These are phyloP conservation scores for Acleris laterana DNA, from an alignment of 2,888 invertebrate species.

Conservation along the genomic window DNA sequence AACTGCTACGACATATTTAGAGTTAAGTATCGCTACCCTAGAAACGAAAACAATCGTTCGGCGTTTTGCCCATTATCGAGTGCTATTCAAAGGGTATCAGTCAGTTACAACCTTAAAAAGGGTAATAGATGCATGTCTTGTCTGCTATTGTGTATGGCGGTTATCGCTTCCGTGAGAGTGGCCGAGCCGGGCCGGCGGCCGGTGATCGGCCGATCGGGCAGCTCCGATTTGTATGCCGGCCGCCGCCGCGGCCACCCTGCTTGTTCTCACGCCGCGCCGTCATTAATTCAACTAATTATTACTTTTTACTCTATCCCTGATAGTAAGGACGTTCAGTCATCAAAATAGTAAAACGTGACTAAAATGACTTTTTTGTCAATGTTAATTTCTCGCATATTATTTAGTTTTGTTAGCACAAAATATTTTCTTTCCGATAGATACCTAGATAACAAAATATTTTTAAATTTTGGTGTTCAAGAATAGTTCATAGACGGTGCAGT, in stretches of 20 bases:
- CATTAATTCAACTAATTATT: constrained; percentile 75
- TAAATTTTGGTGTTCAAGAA: too few species aligned
- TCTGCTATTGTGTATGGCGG: constrained; percentile 76
- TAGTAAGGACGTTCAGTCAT: constrained; percentile 51
- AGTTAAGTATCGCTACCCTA: background rate
- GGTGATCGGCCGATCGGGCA: constrained; percentile 38
- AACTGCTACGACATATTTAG: background rate
- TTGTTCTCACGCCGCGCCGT: constrained; percentile 78
- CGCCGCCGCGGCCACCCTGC: constrained; percentile 66
- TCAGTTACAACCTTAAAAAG: constrained; percentile 67
- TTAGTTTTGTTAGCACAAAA: too few species aligned
- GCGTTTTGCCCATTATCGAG: constrained; percentile 57
- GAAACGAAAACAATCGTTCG: constrained; percentile 40
- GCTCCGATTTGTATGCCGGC: constrained; percentile 53
- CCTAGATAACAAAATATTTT: too few species aligned
- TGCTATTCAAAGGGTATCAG: constrained; percentile 64
- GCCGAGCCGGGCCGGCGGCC: constrained; percentile 45
- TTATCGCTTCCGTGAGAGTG: constrained; percentile 82
- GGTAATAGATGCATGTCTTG: constrained; percentile 82
- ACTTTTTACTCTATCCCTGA: constrained; percentile 66
- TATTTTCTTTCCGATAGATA: too few species aligned
- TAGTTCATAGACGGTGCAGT: too few species aligned
- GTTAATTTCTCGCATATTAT: too few species aligned
- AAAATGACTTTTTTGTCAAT: background rate
- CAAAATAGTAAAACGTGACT: background rate